Evolutionary conservation across 1,140 invertebrate species (phyloP).

Genomic region (Diabrotica virgifera): DNA sequence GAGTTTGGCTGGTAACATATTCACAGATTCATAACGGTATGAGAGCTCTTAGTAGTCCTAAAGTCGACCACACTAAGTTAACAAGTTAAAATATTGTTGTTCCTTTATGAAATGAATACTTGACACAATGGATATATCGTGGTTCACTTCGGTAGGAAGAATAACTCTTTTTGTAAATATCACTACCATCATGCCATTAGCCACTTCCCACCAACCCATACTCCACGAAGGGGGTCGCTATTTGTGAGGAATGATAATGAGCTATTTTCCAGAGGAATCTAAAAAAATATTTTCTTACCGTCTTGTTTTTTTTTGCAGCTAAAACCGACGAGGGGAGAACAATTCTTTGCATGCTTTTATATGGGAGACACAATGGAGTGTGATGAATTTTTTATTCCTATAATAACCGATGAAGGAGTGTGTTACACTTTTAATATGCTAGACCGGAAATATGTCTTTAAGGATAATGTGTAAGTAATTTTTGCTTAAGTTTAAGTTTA

Average conservation of each 20-base stretch:
- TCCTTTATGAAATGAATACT: too few relatives aligned
- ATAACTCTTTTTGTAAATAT: not conserved
- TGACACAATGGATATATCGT: too few relatives aligned
- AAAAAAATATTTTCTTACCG: not conserved
- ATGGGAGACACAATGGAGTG: constrained; percentile 43
- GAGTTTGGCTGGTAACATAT: too few relatives aligned
- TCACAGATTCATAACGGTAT: too few relatives aligned
- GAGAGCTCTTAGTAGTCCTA: too few relatives aligned
- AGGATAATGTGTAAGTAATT: constrained; percentile 46
- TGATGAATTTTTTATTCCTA: constrained; percentile 54
- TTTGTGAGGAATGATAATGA: not conserved
- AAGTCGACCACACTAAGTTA: too few relatives aligned
- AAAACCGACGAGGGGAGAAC: not conserved
- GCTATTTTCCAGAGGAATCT: not conserved
- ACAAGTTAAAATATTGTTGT: too few relatives aligned
- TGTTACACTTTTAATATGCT: constrained; percentile 67
- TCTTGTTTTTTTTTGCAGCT: constrained; percentile 14
- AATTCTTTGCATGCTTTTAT: constrained; percentile 19
- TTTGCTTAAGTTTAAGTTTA: too few relatives aligned
- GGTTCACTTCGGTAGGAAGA: not conserved
- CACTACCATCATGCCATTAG: too few relatives aligned
- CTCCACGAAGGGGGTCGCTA: not conserved
- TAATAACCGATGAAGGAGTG: constrained; percentile 62
- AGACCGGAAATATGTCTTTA: constrained; percentile 55
- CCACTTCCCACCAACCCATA: too few relatives aligned